Evolutionary conservation across 1,140 invertebrate species (phyloP).

Genomic region (Diplogasteroides magnus): DNA sequence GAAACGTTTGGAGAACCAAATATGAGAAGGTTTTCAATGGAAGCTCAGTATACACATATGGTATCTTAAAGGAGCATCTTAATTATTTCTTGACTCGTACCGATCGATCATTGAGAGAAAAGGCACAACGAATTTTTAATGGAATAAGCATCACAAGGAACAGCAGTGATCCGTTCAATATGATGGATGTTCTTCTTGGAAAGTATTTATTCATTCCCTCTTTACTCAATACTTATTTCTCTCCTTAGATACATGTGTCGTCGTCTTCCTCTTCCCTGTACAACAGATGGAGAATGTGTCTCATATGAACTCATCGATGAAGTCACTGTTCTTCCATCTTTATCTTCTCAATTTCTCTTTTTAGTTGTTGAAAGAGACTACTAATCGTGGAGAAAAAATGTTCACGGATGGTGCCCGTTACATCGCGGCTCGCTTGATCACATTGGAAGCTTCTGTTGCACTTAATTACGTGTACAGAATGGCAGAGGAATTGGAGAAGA

Average conservation of each 20-base stretch:
- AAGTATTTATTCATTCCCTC: neutral
- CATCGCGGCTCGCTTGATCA: constrained; percentile 9
- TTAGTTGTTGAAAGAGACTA: constrained; percentile 7
- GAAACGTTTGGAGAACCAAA: neutral
- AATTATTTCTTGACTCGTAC: neutral
- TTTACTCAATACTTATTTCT: neutral
- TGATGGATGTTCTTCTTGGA: constrained; percentile 16
- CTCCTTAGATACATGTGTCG: constrained; percentile 16
- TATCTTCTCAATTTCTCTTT: neutral
- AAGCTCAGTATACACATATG: too few relatives aligned
- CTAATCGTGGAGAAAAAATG: constrained; percentile 10
- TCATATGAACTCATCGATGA: constrained; percentile 12
- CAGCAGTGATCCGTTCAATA: constrained; percentile 10
- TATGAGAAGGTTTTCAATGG: neutral
- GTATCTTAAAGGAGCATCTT: neutral
- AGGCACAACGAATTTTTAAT: neutral
- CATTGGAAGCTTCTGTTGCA: constrained; percentile 10
- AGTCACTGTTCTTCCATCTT: neutral
- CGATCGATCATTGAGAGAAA: neutral
- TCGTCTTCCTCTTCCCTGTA: constrained; percentile 17
- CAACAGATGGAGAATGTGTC: constrained; percentile 11
- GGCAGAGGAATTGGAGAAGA: constrained; percentile 1
- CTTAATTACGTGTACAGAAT: neutral
- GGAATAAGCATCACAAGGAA: neutral
- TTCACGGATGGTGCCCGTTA: constrained; percentile 7